Evolutionary conservation across 2,797 vertebrate species (phyloP).

Genomic region (Gallirallus australis): DNA sequence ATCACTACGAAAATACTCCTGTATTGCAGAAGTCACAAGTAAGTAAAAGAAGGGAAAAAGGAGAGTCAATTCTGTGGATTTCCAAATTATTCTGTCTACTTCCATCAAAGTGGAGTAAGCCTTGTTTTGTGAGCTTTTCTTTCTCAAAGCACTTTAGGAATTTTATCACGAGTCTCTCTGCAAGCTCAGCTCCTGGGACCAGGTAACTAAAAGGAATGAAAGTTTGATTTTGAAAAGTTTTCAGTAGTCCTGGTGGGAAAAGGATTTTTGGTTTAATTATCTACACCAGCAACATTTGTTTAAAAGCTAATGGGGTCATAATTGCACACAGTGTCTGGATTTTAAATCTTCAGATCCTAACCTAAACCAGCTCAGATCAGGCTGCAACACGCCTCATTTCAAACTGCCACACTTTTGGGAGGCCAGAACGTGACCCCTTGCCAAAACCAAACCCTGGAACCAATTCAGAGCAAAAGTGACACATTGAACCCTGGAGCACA

Average conservation of each 20-base stretch:
- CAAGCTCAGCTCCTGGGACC: background rate
- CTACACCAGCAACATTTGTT: background rate
- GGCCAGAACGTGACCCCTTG: background rate
- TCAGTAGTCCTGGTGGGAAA: conserved; percentile 5
- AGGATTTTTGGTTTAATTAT: background rate
- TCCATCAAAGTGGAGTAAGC: background rate
- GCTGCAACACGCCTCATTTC: background rate
- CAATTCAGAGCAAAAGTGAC: background rate
- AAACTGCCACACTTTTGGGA: background rate
- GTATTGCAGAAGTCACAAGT: background rate
- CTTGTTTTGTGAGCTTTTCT: background rate
- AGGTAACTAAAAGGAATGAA: background rate
- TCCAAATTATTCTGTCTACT: background rate
- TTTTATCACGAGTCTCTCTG: background rate
- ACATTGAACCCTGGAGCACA: background rate
- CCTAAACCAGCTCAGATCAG: background rate
- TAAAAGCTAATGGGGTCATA: background rate
- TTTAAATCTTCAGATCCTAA: background rate
- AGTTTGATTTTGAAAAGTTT: background rate
- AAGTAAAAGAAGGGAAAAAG: background rate
- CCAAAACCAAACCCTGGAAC: background rate
- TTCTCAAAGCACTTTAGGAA: background rate
- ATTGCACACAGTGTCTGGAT: conserved; percentile 28
- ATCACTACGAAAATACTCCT: background rate
- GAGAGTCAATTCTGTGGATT: background rate